These are phyloP conservation scores for Agapetus fuscipes DNA, from an alignment of 2,888 invertebrate species.

Conservation along the genomic window DNA sequence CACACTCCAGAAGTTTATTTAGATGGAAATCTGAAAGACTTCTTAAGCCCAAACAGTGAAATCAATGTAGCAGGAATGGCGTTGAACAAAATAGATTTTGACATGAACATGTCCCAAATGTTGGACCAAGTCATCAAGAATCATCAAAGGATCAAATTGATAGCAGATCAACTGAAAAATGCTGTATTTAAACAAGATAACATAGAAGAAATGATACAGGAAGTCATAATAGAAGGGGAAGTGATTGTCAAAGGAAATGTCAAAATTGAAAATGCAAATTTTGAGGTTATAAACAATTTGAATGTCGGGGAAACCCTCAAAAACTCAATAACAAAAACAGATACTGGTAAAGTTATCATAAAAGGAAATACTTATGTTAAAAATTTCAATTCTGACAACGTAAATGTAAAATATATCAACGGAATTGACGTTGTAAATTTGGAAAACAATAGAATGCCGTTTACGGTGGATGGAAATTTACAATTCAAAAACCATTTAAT, in stretches of 20 bases:
- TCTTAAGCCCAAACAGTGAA: slow-evolving; percentile 4
- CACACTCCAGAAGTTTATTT: slow-evolving; percentile 14
- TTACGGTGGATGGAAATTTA: slow-evolving; percentile 13
- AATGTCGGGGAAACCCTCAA: slow-evolving; percentile 12
- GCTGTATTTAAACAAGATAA: slow-evolving; percentile 10
- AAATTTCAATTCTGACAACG: slow-evolving; percentile 22
- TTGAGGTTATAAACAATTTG: slow-evolving; percentile 10
- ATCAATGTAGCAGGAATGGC: slow-evolving; percentile 13
- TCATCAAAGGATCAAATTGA: slow-evolving; percentile 10
- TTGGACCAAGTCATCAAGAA: slow-evolving; percentile 13
- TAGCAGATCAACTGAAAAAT: slow-evolving; percentile 11
- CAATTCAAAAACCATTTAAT: slow-evolving; percentile 12
- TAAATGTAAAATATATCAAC: slow-evolving; percentile 29
- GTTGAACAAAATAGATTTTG: slow-evolving; percentile 10
- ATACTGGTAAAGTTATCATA: slow-evolving; percentile 12
- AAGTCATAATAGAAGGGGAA: slow-evolving; percentile 12
- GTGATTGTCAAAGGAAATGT: slow-evolving; percentile 13
- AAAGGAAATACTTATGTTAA: slow-evolving; percentile 11
- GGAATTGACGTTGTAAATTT: slow-evolving; percentile 22
- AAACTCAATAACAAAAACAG: slow-evolving; percentile 9
- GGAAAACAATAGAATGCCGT: slow-evolving; percentile 5
- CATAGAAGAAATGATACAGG: slow-evolving; percentile 5
- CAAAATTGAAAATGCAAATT: slow-evolving; percentile 9
- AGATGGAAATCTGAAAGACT: slow-evolving; percentile 13
- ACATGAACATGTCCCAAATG: slow-evolving; percentile 10